Evolutionary conservation across 2,888 invertebrate genomes (phyloP), one percentile per base, ranked within the genome.

Genomic region (Antheraea assamensis): DNA sequence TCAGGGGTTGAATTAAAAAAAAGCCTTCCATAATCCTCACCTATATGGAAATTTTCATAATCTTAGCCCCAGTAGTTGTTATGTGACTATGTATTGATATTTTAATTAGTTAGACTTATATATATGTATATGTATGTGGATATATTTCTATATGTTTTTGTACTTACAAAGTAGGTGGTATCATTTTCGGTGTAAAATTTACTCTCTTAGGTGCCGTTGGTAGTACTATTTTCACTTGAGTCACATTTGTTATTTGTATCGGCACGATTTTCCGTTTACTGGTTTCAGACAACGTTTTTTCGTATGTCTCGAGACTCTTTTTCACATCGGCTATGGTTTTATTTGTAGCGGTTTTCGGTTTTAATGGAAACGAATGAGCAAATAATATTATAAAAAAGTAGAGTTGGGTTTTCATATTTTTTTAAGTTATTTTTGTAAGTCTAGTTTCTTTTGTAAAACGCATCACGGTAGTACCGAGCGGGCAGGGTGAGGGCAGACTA

Each of bases 141-240:
- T 24, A 10, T 24, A 58, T 58, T 10, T 24, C 13, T 24, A 58
- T 58, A 13, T 24, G 24, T 24, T 24, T 30, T n/a, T 13, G 73
- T 78, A 86, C 93, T 90, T 83, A 93, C 92, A 84, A 80, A 47
- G 85, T 79, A 3, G 84, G 85, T 27, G 87, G 83, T 68, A 93
- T 89, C 75, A 90, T 85, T 79, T 83, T 87, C 10, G 87, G 84
- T 21, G 78, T 68, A 27, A 73, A 30, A 74, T 81, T 78, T 66
- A 77, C 31, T 75, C 82, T 80, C 47, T 82, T 86, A 2, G 75
- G 76, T 7, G 75, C 71, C 19, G 80, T 78, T 0, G 83, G 85
- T 49, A 85, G 87, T 71, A 84, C 84, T 31, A 87, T 78, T 76
- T 87, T 87, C 2, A 84, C 83, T 77, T 85, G 83, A 1, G 87